Evolutionary conservation across 2,888 invertebrate species (phyloP).

Genomic region (Diadromus collaris): DNA sequence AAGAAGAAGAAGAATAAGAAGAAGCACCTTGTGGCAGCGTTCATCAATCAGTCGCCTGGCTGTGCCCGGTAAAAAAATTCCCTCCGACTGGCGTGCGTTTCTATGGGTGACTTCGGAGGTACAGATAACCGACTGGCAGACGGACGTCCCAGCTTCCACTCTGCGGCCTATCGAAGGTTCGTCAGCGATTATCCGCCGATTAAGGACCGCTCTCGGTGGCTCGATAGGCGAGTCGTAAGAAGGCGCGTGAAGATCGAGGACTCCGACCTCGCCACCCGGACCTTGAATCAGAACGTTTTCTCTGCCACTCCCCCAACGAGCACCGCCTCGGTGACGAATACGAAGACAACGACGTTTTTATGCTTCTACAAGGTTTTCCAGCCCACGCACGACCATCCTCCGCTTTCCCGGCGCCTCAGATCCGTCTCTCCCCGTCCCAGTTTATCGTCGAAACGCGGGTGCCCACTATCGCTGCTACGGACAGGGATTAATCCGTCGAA

Average conservation of each 20-base stretch:
- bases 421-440: background rate
- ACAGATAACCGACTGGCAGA: slow-evolving; percentile 32
- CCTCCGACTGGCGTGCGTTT: slow-evolving; percentile 25
- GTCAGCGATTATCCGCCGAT: slow-evolving; percentile 59
- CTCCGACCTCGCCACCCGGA: slow-evolving; percentile 2
- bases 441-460: background rate
- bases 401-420: background rate
- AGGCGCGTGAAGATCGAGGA: background rate
- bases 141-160: slow-evolving; percentile 24
- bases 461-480: slow-evolving; percentile 19
- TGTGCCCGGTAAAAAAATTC: slow-evolving; percentile 43
- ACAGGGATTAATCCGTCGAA: slow-evolving; percentile 65
- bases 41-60: slow-evolving; percentile 62
- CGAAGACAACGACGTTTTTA: slow-evolving; percentile 19
- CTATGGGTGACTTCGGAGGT: slow-evolving; percentile 23
- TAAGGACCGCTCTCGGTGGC: slow-evolving; percentile 42
- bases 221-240: slow-evolving; percentile 19
- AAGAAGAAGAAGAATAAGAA: slow-evolving; percentile 36
- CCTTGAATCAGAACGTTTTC: slow-evolving; percentile 15
- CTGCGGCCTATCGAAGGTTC: slow-evolving; percentile 40
- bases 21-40: slow-evolving; percentile 58
- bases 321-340: slow-evolving; percentile 1
- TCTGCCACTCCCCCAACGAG: background rate
- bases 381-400: background rate
- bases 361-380: slow-evolving; percentile 6